Base-by-base conservation (phyloP, 2,888 invertebrate species). In the Taenaris catops region DNA sequence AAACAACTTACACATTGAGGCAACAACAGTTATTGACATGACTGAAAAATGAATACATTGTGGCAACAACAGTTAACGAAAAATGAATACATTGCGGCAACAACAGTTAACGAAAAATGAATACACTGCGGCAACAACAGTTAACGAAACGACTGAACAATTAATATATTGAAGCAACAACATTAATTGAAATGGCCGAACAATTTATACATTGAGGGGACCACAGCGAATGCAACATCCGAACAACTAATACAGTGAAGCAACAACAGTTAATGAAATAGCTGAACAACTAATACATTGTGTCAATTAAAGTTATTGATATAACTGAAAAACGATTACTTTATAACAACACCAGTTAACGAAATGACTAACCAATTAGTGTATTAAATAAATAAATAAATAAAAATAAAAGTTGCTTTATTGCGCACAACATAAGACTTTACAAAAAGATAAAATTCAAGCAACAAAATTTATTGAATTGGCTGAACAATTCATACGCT, bases 191-290 rank as follows among this genome's bases (percentile, higher is more conserved):
- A 14, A 4, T 14, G 14, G 14, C 14, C 4, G 14, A 14, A 14
- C 2, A 14, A 14, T 14, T 14, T 14, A 18, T 6, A 18, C 4
- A 18, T 18, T 18, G 18, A 18, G 2, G n/a, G 2, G 4, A 4
- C 14, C 14, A 14, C 14, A 14, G 4, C 4, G 14, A 14, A 3
- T 3, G 4, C 4, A 4, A 14, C 4, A 2, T 14, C 14, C 4
- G 4, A 14, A 19, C 2, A 19, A 19, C 2, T 19, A 44, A 49
- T 60, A 38, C 38, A 31, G n/a, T 31, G 23, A 23, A n/a, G 21
- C 21, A 21, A 5, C n/a, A 17, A 7, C 16, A n/a, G 18, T 18
- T 8, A 5, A 4, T 1, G 9, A 17, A 2, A n/a, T 7, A 8
- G 14, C 14, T 7, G 12, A 12, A 0, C 1, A 25, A 27, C 17